These are phyloP conservation scores for Papilio polyxenes DNA, from an alignment of 1,140 invertebrate species.

Conservation along the genomic window DNA sequence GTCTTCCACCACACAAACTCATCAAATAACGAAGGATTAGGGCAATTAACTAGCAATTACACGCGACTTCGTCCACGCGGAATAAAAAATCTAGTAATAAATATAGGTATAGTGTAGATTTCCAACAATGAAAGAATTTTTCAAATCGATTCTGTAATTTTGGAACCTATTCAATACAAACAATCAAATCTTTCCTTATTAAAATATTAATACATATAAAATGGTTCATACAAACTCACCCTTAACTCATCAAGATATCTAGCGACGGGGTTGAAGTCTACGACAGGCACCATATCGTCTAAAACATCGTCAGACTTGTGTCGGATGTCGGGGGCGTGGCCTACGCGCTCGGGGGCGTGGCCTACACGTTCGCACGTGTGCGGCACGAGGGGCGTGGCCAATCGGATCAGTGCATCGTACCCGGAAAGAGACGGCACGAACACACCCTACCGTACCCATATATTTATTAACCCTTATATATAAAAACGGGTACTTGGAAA, in stretches of 20 bases:
- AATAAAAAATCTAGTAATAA: no score
- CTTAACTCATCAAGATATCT: constrained; percentile 88
- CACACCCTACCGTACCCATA: constrained; percentile 46
- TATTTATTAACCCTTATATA: background rate
- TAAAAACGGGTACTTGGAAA: no score
- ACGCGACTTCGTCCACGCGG: no score
- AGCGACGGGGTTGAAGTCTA: constrained; percentile 89
- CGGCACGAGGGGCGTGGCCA: constrained; percentile 83
- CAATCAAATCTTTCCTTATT: no score
- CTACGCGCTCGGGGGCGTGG: constrained; percentile 74
- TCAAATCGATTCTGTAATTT: no score
- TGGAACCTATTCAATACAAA: no score
- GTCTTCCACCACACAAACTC: no score
- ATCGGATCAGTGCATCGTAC: constrained; percentile 89
- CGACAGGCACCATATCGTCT: constrained; percentile 84
- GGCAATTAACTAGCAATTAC: no score
- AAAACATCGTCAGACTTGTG: constrained; percentile 44
- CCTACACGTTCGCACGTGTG: constrained; percentile 75
- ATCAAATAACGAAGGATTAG: no score
- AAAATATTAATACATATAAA: no score
- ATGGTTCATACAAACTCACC: constrained; percentile 77
- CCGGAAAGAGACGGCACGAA: constrained; percentile 73
- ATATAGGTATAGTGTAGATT: no score
- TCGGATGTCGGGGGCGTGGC: constrained; percentile 45
- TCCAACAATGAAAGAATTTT: no score